Evolutionary conservation across 2,888 invertebrate species (phyloP).

Genomic region (Tipula vernalis): DNA sequence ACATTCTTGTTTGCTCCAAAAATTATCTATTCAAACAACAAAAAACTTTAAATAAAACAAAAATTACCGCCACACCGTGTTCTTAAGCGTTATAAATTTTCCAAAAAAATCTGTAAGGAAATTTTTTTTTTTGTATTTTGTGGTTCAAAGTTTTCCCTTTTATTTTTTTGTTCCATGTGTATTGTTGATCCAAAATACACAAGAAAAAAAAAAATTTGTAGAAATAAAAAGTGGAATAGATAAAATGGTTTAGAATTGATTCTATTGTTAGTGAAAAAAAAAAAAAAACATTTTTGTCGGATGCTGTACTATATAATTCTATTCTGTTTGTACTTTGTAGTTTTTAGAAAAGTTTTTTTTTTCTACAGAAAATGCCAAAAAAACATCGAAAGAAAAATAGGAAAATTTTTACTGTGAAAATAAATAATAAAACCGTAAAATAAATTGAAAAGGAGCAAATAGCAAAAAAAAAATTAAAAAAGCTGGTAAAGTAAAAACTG

Average conservation of each 20-base stretch:
- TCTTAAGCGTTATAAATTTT: conserved; percentile 4
- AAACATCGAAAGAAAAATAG: background rate
- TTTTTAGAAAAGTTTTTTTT: background rate
- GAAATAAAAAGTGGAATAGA: background rate
- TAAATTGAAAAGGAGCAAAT: background rate
- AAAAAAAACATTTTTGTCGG: background rate
- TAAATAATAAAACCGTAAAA: conserved; percentile 4
- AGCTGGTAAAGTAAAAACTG: background rate
- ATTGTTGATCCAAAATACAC: background rate
- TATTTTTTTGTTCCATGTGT: background rate
- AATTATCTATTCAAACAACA: background rate
- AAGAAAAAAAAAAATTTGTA: background rate
- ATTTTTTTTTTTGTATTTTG: background rate
- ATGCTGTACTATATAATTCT: background rate
- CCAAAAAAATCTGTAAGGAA: background rate
- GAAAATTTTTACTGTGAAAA: background rate
- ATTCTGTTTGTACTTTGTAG: background rate
- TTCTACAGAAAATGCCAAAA: background rate
- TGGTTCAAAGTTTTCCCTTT: background rate
- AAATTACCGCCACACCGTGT: background rate
- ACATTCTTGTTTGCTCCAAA: background rate
- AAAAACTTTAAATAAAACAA: background rate
- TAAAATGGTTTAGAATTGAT: background rate
- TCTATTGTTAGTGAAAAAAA: background rate
- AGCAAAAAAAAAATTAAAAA: background rate